phyloP scores from a whole-genome alignment of 2,797 vertebrate species.

The Ciconia nigra region DNA sequence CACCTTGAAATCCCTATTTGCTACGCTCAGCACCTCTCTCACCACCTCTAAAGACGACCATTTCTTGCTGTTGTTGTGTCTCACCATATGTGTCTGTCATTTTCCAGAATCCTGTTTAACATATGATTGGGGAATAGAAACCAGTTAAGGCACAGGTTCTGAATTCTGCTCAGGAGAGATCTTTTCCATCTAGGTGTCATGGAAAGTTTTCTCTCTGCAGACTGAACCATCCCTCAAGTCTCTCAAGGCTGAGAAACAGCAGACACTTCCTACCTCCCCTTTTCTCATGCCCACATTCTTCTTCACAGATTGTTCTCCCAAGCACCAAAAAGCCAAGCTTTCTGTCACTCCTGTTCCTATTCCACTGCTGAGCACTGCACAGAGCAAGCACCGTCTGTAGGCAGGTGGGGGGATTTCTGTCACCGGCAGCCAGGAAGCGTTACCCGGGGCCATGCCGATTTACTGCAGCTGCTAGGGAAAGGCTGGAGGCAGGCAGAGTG shows the following conservation, averaged over 20 bases:
- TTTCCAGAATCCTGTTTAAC: background rate
- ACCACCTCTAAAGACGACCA: background rate
- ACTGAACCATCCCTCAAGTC: background rate
- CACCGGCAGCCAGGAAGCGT: background rate
- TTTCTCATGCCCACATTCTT: background rate
- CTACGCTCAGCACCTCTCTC: background rate
- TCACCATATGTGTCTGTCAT: background rate
- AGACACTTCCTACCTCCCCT: background rate
- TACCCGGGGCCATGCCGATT: rapidly evolving
- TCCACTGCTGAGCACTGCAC: background rate
- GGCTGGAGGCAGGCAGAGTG: background rate
- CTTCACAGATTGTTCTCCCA: background rate
- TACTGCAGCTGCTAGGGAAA: background rate
- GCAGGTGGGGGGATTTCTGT: background rate
- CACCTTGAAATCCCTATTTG: background rate
- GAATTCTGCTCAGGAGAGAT: background rate
- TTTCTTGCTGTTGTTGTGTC: background rate
- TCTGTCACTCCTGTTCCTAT: background rate
- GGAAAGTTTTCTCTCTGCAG: background rate
- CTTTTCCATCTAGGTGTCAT: background rate
- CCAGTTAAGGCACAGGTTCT: background rate
- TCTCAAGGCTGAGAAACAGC: background rate
- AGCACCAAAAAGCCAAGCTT: background rate
- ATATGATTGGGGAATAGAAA: background rate
- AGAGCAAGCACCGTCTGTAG: background rate